Base-by-base conservation (phyloP, 2,888 invertebrate species). In the Iphiclides podalirius region DNA sequence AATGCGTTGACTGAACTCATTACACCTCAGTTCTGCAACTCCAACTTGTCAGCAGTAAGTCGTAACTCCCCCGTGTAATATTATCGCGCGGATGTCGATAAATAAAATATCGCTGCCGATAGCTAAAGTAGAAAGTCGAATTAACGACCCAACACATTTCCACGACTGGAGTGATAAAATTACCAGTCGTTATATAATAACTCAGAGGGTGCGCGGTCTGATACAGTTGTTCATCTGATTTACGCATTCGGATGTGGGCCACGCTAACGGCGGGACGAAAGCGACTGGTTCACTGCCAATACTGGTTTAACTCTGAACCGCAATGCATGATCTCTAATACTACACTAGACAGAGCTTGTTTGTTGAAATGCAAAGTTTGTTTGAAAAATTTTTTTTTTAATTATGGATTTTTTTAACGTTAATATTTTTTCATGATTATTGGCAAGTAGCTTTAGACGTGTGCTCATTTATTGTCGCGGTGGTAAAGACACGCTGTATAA, bases 181-280 rank as follows among this genome's bases (percentile, higher is more conserved):
- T 35, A 41, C 26, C 35, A 7, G 17, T 16, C 41, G 39, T 40
- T 34, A 47, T 41, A 35, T 23, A 47, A 41, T 41, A 41, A 47
- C 35, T 40, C 35, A 36, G 26, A 20, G 15, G 4, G 4, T 4
- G 11, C 35, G 2, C 4, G 20, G 12, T 33, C 15, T 36, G 48
- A 48, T 48, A 33, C 23, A 42, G 48, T 38, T 42, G 17, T 28
- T 35, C 35, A 41, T 42, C 42, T 43, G 42, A 48, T 48, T 48
- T 33, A 42, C 48, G 37, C 42, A 33, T 6, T 38, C 36, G 33
- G 31, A 48, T 40, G 42, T 48, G 37, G 48, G 37, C 11, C 42
- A 31, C 17, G 20, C 23, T 26, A 42, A 46, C 20, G 31, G 31
- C 14, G 20, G 20, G 31, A 47, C 39, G 34, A 40, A 47, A 47